Evolutionary conservation across 2,797 vertebrate genomes (phyloP).

Genomic region (Cheracebus regulus): DNA sequence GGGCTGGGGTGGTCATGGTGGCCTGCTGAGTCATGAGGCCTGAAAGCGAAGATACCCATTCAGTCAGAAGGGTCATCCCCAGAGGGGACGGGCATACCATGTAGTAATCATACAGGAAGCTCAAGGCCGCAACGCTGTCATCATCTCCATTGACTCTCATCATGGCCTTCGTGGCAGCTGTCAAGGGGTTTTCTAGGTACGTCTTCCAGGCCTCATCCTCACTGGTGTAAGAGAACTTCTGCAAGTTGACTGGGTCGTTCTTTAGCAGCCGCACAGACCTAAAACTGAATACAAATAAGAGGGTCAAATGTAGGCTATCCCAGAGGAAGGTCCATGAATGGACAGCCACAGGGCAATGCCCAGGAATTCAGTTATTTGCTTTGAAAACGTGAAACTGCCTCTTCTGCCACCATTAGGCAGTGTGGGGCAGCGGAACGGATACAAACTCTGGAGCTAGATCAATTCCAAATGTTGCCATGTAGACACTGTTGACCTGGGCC

Average conservation of each 20-base stretch:
- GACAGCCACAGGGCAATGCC: neutral
- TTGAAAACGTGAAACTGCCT: neutral
- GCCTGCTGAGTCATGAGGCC: neutral
- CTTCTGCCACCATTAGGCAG: neutral
- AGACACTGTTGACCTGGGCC: neutral
- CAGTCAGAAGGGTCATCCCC: accelerated
- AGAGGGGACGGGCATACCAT: conserved; percentile 85
- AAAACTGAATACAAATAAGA: conserved; percentile 73
- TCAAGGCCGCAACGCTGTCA: conserved; percentile 90
- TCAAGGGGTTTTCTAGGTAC: conserved; percentile 89
- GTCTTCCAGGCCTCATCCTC: conserved; percentile 93
- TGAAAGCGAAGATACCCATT: accelerated
- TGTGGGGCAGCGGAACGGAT: neutral
- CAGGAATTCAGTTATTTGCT: neutral
- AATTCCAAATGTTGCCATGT: neutral
- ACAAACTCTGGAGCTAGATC: neutral
- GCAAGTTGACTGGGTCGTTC: conserved; percentile 93
- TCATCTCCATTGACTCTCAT: conserved; percentile 92
- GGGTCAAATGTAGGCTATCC: neutral
- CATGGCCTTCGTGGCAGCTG: conserved; percentile 89
- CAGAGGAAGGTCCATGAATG: neutral
- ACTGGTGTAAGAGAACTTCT: conserved; percentile 89
- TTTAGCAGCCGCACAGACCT: conserved; percentile 95
- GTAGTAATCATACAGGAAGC: conserved; percentile 95
- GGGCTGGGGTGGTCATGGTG: too few species aligned